These are phyloP conservation scores for Agrochola lota DNA, from an alignment of 2,888 invertebrate species.

Conservation along the genomic window DNA sequence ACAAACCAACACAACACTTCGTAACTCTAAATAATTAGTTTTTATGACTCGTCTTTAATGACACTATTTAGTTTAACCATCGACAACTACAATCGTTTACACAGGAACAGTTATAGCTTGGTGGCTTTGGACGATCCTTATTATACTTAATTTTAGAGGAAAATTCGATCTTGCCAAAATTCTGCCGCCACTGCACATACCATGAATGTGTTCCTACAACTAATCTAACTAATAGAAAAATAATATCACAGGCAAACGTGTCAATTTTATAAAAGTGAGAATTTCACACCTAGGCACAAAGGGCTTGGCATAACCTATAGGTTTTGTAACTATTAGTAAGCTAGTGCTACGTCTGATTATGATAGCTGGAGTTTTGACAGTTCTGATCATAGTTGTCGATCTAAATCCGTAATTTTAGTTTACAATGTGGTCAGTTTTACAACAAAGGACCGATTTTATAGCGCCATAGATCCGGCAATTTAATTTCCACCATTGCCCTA, in stretches of 20 bases:
- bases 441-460: conserved; percentile 61
- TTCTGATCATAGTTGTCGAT: conserved; percentile 73
- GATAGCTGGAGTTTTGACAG: conserved; percentile 52
- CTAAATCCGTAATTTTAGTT: conserved; percentile 62
- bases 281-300: conserved; percentile 55
- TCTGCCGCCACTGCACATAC: conserved; percentile 53
- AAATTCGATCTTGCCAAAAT: conserved; percentile 52
- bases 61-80: conserved; percentile 72
- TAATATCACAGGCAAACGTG: conserved; percentile 69
- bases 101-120: conserved; percentile 39
- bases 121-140: conserved; percentile 55
- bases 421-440: conserved; percentile 67
- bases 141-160: conserved; percentile 54
- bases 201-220: conserved; percentile 63
- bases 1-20: conserved; percentile 88
- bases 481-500: conserved; percentile 51
- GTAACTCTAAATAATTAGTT: conserved; percentile 76
- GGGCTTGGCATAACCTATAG: conserved; percentile 40
- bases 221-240: conserved; percentile 69
- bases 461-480: conserved; percentile 52
- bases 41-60: conserved; percentile 80
- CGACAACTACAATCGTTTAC: conserved; percentile 66
- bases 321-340: conserved; percentile 53
- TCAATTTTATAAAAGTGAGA: conserved; percentile 67
- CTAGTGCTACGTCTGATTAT: conserved; percentile 44